phyloP scores from a whole-genome alignment of 2,888 invertebrate species.

The Anoncus sp. region DNA sequence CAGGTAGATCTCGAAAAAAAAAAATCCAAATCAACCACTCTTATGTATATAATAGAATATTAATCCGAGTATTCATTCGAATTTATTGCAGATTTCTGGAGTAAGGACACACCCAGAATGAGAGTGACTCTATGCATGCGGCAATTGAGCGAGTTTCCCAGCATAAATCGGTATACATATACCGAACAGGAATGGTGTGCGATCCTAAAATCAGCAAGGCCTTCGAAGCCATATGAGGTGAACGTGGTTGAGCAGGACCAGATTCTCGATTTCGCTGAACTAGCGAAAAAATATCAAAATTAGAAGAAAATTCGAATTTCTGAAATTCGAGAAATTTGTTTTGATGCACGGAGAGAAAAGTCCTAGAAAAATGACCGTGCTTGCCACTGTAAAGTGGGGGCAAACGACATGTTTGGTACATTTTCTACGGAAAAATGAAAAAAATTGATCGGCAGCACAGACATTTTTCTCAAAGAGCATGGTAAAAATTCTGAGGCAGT shows the following conservation, averaged over 20 bases:
- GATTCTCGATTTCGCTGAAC: not conserved
- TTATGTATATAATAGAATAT: too few species aligned
- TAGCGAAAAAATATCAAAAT: not conserved
- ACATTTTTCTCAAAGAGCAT: too few species aligned
- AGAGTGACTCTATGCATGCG: slow-evolving; percentile 15
- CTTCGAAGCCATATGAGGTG: slow-evolving; percentile 10
- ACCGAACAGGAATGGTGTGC: not conserved
- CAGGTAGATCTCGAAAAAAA: too few species aligned
- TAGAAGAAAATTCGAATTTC: not conserved
- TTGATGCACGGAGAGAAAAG: too few species aligned
- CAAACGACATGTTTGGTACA: too few species aligned
- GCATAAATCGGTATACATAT: not conserved
- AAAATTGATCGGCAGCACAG: too few species aligned
- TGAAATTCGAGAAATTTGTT: not conserved
- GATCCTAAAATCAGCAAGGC: slow-evolving; percentile 1
- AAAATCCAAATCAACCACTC: too few species aligned
- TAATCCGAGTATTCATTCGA: too few species aligned
- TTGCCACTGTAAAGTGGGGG: too few species aligned
- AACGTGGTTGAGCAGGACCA: slow-evolving; percentile 3
- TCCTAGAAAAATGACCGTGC: too few species aligned
- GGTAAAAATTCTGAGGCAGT: too few species aligned
- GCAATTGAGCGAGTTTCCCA: not conserved
- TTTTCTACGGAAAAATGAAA: too few species aligned
- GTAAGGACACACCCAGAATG: slow-evolving; percentile 6
- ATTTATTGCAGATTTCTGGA: not conserved